phyloP scores from a whole-genome alignment of 2,888 invertebrate species.

The Himalopsyche kuldschensis region DNA sequence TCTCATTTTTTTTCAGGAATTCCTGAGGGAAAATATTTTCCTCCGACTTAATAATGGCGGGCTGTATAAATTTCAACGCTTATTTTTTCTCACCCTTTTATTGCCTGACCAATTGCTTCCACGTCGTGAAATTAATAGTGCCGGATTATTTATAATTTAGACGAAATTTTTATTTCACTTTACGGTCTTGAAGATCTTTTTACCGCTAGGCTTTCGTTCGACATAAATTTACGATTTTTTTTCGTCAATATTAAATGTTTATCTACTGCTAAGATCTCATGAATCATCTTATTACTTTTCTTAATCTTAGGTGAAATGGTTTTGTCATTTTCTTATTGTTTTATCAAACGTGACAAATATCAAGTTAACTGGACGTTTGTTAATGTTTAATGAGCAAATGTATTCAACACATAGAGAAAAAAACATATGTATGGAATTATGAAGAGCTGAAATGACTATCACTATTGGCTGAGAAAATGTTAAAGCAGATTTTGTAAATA shows the following conservation, averaged over 20 bases:
- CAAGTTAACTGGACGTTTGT: too few species aligned
- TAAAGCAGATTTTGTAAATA: too few species aligned
- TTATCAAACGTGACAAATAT: too few species aligned
- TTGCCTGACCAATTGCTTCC: background rate
- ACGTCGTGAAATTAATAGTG: background rate
- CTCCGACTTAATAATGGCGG: background rate
- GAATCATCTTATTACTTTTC: too few species aligned
- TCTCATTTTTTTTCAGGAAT: background rate
- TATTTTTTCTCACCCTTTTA: background rate
- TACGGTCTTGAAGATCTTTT: background rate
- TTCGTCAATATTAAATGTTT: background rate
- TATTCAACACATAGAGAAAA: too few species aligned
- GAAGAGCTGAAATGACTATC: too few species aligned
- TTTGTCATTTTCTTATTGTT: too few species aligned
- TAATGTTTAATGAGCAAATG: too few species aligned
- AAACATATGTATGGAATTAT: too few species aligned
- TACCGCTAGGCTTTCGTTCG: background rate
- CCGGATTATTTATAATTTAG: background rate
- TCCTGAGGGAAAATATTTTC: background rate
- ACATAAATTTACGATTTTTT: background rate
- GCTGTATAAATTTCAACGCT: background rate
- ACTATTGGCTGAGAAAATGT: too few species aligned
- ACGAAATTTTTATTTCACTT: background rate
- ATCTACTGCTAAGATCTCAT: too few species aligned
- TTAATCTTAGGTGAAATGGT: too few species aligned